Conservation (phyloP, 2,113 vertebrate species). For the Agelaius tricolor region DNA sequence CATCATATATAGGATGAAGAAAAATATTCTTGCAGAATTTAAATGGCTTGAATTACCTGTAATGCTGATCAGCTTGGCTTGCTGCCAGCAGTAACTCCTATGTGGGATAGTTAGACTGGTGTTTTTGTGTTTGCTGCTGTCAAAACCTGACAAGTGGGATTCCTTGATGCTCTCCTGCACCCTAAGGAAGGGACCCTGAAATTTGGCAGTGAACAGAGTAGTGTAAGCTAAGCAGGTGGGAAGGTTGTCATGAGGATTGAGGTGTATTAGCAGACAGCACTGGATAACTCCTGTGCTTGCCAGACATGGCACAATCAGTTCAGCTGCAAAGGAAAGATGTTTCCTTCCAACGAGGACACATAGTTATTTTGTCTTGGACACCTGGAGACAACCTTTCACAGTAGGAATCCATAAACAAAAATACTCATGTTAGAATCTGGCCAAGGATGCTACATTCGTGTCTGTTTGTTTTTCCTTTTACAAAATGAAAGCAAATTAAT, state of each 20-base stretch:
- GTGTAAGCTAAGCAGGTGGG: neutral
- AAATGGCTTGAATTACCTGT: neutral
- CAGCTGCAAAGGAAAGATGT: conserved; percentile 19
- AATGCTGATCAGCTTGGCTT: neutral
- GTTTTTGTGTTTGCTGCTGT: neutral
- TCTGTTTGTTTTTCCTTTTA: conserved; percentile 2
- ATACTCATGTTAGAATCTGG: conserved; percentile 47
- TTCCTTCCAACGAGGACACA: conserved; percentile 57
- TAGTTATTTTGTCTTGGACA: conserved; percentile 52
- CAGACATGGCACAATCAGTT: neutral
- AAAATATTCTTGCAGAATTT: neutral
- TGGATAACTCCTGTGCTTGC: neutral
- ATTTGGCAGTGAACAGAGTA: neutral
- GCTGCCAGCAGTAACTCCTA: neutral
- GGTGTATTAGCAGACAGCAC: neutral
- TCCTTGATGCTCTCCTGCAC: neutral
- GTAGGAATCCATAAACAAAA: conserved; percentile 48
- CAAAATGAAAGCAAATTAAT: neutral
- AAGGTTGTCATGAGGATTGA: neutral
- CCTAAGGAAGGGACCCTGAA: neutral
- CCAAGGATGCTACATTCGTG: neutral
- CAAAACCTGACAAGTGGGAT: neutral
- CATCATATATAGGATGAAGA: neutral
- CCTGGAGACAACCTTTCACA: conserved; percentile 20
- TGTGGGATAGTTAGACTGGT: neutral